phyloP scores from a whole-genome alignment of 2,113 vertebrate genomes.

The Pseudorasbora parva region DNA sequence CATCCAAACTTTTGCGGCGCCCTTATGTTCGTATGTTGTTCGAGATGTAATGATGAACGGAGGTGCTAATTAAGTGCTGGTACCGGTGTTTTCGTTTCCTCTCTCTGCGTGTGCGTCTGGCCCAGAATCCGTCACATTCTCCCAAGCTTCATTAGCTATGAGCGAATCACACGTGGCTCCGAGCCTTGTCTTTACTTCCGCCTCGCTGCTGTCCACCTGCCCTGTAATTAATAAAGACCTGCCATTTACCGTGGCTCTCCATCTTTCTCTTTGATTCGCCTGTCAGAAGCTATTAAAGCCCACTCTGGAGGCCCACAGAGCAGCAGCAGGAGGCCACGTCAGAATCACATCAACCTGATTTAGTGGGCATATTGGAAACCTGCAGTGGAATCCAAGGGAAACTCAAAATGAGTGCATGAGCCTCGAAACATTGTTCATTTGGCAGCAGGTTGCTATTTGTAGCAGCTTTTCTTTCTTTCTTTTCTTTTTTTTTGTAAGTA shows the following conservation, averaged over 20 bases:
- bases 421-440: conserved; percentile 30
- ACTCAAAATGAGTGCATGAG: conserved; percentile 15
- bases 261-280: conserved; percentile 71
- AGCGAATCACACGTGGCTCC: conserved; percentile 60
- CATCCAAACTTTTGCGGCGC: not conserved
- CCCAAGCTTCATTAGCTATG: conserved; percentile 68
- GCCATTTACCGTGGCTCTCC: conserved; percentile 68
- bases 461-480: not conserved
- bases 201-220: conserved; percentile 69
- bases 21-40: conserved; percentile 16
- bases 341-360: conserved; percentile 64
- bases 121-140: conserved; percentile 34
- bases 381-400: conserved; percentile 51
- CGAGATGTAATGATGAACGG: conserved; percentile 16
- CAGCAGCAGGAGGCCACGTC: conserved; percentile 58
- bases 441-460: conserved; percentile 2
- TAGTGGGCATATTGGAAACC: conserved; percentile 61
- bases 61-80: conserved; percentile 40
- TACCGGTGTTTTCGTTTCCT: conserved; percentile 26
- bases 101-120: conserved; percentile 1
- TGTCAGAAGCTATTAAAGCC: conserved; percentile 70
- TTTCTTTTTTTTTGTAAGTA: not conserved
- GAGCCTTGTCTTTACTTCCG: conserved; percentile 62
- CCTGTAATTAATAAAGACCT: conserved; percentile 72
- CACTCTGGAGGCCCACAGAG: conserved; percentile 54